These are phyloP conservation scores for Pachyramphus minor DNA, from an alignment of 2,113 vertebrate species.

Conservation along the genomic window DNA sequence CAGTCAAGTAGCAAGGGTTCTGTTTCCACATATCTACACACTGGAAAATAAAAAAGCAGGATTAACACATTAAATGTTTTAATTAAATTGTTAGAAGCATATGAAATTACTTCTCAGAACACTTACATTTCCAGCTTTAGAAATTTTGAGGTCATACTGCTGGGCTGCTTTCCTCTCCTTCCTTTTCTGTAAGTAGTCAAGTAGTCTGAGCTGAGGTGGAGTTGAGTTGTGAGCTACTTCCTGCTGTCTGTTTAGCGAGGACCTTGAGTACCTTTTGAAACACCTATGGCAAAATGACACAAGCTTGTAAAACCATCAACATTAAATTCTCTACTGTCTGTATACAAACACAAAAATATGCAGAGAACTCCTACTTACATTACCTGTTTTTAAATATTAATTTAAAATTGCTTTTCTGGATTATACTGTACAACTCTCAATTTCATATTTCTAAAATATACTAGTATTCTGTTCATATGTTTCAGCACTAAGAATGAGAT, in stretches of 20 bases:
- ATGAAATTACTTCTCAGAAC: background rate
- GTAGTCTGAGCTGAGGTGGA: slow-evolving; percentile 89
- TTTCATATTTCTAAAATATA: background rate
- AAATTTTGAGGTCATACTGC: slow-evolving; percentile 95
- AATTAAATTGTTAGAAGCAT: background rate
- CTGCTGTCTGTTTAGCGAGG: slow-evolving; percentile 91
- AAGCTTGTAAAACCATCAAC: background rate
- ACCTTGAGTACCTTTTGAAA: slow-evolving; percentile 92
- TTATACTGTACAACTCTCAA: background rate
- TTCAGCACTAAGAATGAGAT: background rate
- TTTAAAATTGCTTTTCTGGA: background rate
- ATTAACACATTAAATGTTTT: background rate
- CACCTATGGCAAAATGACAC: slow-evolving; percentile 74
- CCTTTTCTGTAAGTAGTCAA: slow-evolving; percentile 93
- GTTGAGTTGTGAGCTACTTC: slow-evolving; percentile 86
- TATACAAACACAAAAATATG: background rate
- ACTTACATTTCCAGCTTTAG: slow-evolving; percentile 94
- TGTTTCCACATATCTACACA: slow-evolving; percentile 98
- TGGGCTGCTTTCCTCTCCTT: slow-evolving; percentile 91
- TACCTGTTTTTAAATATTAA: background rate
- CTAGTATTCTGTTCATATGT: background rate
- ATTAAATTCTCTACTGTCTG: background rate
- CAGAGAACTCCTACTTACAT: background rate
- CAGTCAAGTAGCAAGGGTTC: slow-evolving; percentile 85
- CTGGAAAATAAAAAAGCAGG: slow-evolving; percentile 68